phyloP scores from a whole-genome alignment of 2,797 vertebrate species.

The Ceryle rudis region DNA sequence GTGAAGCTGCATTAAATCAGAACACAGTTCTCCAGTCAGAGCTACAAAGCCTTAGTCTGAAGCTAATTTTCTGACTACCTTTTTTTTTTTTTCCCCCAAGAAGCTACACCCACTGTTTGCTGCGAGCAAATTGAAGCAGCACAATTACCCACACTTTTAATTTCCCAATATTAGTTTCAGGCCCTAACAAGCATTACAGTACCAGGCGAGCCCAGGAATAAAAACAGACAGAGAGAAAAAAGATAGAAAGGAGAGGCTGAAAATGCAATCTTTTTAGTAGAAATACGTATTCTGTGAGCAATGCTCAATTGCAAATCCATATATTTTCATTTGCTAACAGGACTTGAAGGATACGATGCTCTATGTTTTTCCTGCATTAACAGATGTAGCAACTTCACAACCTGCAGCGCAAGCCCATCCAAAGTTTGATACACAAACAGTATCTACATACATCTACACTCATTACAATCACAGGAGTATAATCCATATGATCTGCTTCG shows the following conservation, averaged over 20 bases:
- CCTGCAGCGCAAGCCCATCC: not conserved
- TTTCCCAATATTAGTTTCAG: not conserved
- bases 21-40: not conserved
- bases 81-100: not conserved
- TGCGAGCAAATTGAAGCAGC: not conserved
- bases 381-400: not conserved
- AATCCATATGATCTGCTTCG: not conserved
- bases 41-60: not conserved
- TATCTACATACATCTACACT: not conserved
- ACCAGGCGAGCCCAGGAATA: not conserved
- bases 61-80: not conserved
- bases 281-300: fast-evolving
- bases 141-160: not conserved
- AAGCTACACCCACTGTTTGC: not conserved
- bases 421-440: fast-evolving
- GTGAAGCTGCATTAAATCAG: not conserved
- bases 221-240: not conserved
- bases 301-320: not conserved
- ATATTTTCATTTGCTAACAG: not conserved
- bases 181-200: not conserved
- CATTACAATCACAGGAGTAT: not conserved
- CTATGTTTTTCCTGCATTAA: not conserved
- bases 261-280: not conserved
- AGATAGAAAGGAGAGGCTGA: not conserved
- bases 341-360: not conserved